Conservation (phyloP, 2,797 vertebrate genomes). For the Mormyrops boulengeri region DNA sequence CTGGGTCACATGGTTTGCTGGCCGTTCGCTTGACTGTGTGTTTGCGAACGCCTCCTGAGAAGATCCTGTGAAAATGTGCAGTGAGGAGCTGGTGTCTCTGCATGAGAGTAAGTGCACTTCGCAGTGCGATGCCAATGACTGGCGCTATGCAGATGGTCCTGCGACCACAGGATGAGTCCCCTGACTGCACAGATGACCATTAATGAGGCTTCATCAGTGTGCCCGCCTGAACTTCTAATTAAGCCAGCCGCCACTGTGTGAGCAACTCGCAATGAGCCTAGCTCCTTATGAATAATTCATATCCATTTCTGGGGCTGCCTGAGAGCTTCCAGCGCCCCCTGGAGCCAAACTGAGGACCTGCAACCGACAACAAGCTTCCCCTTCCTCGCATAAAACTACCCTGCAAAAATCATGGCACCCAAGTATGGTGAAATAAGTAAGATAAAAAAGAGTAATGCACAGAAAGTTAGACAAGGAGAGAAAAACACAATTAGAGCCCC, state of each 20-base stretch:
- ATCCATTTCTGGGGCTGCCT: background rate
- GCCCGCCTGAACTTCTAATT: constrained; percentile 67
- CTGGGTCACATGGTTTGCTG: background rate
- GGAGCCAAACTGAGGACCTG: background rate
- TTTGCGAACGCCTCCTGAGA: background rate
- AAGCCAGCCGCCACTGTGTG: constrained; percentile 37
- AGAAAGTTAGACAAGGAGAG: background rate
- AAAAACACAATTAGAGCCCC: background rate
- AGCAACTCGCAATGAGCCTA: constrained; percentile 47
- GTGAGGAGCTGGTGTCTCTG: background rate
- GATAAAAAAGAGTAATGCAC: background rate
- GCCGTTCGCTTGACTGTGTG: background rate
- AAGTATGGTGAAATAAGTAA: background rate
- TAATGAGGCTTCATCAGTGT: constrained; percentile 51
- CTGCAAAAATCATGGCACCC: background rate
- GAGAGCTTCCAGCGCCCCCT: constrained; percentile 10
- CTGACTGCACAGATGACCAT: constrained; percentile 41
- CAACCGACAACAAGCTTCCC: background rate
- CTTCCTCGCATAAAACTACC: background rate
- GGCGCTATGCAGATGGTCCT: constrained; percentile 17
- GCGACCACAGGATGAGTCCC: constrained; percentile 45
- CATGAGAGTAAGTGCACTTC: background rate
- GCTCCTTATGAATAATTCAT: constrained; percentile 61
- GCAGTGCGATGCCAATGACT: background rate
- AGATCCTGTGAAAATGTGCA: background rate